A percentile compares a stretch with the other conserved stretches of the same genome.
Evolutionary conservation across 2,113 vertebrate genomes (phyloP).

Genomic region (Sylvilagus bachmani): DNA sequence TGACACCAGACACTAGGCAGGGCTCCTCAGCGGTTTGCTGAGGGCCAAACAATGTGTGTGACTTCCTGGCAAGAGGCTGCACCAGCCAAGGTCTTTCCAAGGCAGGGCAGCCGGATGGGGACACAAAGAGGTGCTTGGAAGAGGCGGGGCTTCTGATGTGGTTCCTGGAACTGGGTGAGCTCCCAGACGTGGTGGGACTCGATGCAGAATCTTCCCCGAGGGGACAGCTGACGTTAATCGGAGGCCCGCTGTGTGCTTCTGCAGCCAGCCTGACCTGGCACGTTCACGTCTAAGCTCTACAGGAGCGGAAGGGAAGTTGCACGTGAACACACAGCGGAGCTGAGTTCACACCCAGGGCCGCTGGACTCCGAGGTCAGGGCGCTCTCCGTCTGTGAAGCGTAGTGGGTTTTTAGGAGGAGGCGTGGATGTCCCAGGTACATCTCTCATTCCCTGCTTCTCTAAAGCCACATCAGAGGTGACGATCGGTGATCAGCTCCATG

Average conservation of each 20-base stretch:
- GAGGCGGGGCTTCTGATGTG: not conserved
- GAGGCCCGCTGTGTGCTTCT: not conserved
- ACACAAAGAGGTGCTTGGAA: not conserved
- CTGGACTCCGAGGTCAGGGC: not conserved
- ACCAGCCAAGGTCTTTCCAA: constrained; percentile 14
- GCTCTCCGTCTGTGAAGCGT: not conserved
- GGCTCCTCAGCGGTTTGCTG: not conserved
- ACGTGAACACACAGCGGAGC: not conserved
- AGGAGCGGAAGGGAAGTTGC: not conserved
- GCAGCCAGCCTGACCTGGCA: not conserved
- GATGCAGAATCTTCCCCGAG: too few relatives aligned
- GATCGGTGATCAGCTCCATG: not conserved
- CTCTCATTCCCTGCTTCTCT: not conserved
- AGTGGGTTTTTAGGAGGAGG: not conserved
- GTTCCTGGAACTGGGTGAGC: not conserved
- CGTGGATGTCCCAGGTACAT: too few relatives aligned
- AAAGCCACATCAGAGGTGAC: not conserved
- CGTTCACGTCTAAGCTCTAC: fast-evolving
- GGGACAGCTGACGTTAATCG: not conserved
- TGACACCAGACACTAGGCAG: not conserved
- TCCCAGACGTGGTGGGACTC: too few relatives aligned
- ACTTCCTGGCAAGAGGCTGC: constrained; percentile 12
- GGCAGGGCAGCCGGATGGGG: not conserved
- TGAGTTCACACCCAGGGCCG: not conserved
- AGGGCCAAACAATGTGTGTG: not conserved